A percentile compares a stretch with the other conserved stretches of the same genome.
Evolutionary conservation across 2,113 vertebrate species (phyloP).

Genomic region (Heterotilapia buettikoferi): DNA sequence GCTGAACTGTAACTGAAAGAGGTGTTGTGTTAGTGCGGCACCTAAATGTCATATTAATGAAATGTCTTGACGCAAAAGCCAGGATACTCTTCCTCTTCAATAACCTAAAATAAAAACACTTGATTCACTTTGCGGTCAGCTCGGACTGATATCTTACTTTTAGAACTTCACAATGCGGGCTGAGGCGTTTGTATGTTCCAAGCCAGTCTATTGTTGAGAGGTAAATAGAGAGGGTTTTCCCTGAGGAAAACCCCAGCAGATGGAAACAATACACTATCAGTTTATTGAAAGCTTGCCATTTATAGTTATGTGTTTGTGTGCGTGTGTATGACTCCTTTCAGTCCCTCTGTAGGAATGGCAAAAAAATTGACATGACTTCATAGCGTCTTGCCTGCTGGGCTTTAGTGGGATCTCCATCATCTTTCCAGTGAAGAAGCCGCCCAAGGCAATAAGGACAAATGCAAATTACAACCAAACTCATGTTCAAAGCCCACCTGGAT

Average conservation of each 20-base stretch:
- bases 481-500: conserved; percentile 46
- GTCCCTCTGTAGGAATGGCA: conserved; percentile 45
- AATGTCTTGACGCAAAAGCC: background rate
- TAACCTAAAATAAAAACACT: background rate
- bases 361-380: conserved; percentile 44
- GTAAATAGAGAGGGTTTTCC: conserved; percentile 8
- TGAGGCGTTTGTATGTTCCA: background rate
- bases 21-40: background rate
- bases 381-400: background rate
- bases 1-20: background rate
- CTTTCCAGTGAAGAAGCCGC: background rate
- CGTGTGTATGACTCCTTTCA: background rate
- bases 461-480: conserved; percentile 24
- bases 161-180: background rate
- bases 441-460: background rate
- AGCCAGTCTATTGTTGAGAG: conserved; percentile 4
- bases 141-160: background rate
- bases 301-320: background rate
- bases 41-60: background rate
- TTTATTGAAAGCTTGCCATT: conserved; percentile 12
- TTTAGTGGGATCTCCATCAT: background rate
- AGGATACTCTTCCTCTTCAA: background rate
- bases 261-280: conserved; percentile 21
- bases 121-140: background rate
- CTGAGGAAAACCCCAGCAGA: background rate